Percentiles rank a stretch among this genome's conserved stretches.
Evolutionary conservation across 2,113 vertebrate species (phyloP).

Genomic region (Heptranchias perlo): DNA sequence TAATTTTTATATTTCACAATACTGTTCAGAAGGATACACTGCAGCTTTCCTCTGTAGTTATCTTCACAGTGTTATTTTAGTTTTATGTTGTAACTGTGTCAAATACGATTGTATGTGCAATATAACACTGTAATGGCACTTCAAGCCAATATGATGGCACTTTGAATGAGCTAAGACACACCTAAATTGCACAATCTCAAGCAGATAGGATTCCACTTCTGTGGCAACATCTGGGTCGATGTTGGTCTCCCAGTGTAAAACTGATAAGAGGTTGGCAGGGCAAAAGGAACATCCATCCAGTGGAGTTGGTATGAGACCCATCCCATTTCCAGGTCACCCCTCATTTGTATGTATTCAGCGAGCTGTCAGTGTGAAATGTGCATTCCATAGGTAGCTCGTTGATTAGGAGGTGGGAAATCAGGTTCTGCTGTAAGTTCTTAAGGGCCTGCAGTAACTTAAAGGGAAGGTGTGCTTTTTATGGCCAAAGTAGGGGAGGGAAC

Average conservation of each 20-base stretch:
- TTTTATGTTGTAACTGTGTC: slow-evolving; percentile 18
- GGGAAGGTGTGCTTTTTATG: not conserved
- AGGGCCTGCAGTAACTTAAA: not conserved
- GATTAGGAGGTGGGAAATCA: not conserved
- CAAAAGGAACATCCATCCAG: not conserved
- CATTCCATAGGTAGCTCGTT: not conserved
- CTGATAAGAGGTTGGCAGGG: not conserved
- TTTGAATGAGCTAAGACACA: not conserved
- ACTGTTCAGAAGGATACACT: not conserved
- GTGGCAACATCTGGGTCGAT: not conserved
- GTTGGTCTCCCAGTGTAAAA: not conserved
- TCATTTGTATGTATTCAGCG: not conserved
- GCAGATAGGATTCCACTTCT: not conserved
- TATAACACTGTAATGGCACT: slow-evolving; percentile 16
- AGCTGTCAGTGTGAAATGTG: not conserved
- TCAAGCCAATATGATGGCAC: slow-evolving; percentile 11
- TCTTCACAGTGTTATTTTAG: slow-evolving; percentile 4
- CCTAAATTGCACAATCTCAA: not conserved
- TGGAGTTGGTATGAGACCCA: not conserved
- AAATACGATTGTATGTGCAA: slow-evolving; percentile 13
- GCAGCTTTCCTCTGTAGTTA: not conserved
- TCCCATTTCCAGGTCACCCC: not conserved
- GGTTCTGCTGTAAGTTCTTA: not conserved
- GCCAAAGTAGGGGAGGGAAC: not conserved
- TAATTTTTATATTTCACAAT: not conserved